Base-by-base conservation (phyloP, 2,113 vertebrate species). In the Ptilorrhoa leucosticta region DNA sequence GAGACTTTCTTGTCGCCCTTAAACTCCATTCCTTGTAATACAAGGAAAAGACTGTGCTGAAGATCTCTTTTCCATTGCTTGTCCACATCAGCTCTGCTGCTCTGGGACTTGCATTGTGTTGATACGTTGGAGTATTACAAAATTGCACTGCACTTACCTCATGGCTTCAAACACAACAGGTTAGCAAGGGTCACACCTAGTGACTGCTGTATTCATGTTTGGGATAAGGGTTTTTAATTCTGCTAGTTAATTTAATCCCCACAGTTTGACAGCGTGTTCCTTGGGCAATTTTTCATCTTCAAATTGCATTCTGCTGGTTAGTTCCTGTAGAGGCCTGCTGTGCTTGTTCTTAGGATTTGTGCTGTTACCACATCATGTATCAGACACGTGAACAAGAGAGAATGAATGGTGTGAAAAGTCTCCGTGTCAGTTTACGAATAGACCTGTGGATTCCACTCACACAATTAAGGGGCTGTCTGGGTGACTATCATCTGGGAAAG, bases 151-250 rank as follows among this genome's bases (percentile, higher is more conserved):
- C 8, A 0, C 23, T 61, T n/a, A 77, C n/a, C 20, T 89, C 1
- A 13, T 35, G 70, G 45, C 35, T 42, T 71, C 44, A 37, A 70
- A n/a, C 42, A 47, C 28, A 37, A 45, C 47, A 54, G 64, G 64
- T 89, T 83, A 42, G 77, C 31, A 28, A 47, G 92, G 83, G 83
- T 91, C 87, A 87, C 73, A 75, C 30, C 57, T 54, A 18, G 88
- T 48, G 66, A 47, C 87, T 94, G 58, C 20, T 51, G 21, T 54
- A 40, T 87, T 90, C 30, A 3, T 84, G 47, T 79, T 73, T 78
- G 88, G 95, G 68, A 63, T 88, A 47, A 69, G 53, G 65, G 75
- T 35, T 93, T 92, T 91, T 94, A 96, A 96, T 95, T 87, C 73
- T 10, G 19, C 35, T 63, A 24, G 93, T 92, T 93, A 89, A 94